A percentile compares a stretch with the other conserved stretches of the same genome.
Evolutionary conservation across 2,888 invertebrate species (phyloP).

Genomic region (Cantharis rustica): DNA sequence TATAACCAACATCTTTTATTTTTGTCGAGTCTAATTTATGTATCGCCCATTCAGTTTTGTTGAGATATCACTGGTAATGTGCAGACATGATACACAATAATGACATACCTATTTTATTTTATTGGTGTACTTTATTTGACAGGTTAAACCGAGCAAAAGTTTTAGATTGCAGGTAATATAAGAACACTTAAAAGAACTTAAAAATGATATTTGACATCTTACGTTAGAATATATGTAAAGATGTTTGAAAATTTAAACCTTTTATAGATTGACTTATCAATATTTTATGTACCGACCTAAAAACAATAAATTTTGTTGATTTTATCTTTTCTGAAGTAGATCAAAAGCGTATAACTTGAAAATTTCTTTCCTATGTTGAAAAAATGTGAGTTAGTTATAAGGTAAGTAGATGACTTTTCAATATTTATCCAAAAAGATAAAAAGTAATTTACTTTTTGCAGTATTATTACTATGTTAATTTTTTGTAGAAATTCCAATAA

Average conservation of each 20-base stretch:
- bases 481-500: no score
- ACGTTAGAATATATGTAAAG: neutral
- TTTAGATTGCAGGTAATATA: neutral
- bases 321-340: no score
- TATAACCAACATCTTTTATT: slow-evolving; percentile 19
- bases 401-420: no score
- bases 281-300: no score
- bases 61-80: slow-evolving; percentile 39
- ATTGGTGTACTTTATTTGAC: slow-evolving; percentile 36
- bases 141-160: slow-evolving; percentile 6
- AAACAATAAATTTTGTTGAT: no score
- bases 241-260: neutral
- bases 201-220: neutral
- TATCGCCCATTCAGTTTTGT: slow-evolving; percentile 34
- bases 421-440: no score
- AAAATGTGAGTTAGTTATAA: no score
- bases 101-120: slow-evolving; percentile 34
- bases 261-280: neutral
- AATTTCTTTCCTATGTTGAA: no score
- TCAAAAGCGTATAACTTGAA: no score
- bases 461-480: no score
- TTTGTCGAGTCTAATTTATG: slow-evolving; percentile 33
- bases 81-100: slow-evolving; percentile 38
- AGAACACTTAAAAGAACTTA: neutral
- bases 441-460: no score